Base-by-base conservation (phyloP, 2,113 vertebrate genomes). In the Mesembrinibis cayennensis region DNA sequence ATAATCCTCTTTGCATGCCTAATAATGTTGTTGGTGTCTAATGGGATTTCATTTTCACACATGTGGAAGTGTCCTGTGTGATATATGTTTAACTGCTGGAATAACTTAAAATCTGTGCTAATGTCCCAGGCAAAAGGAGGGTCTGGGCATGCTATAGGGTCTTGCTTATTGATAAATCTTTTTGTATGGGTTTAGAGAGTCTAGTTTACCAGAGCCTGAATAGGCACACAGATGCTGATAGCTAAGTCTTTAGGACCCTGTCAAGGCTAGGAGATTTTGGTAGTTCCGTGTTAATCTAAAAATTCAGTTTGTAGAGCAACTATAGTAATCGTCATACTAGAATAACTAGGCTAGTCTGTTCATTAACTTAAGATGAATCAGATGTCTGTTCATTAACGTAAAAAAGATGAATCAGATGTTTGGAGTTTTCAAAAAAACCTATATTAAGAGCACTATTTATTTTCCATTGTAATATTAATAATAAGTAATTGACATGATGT, bases 101-200 rank as follows among this genome's bases (percentile, higher is more conserved):
- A 98, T 97, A 97, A 97, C 94, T 83, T 89, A 97, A 96, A 98
- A 97, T 98, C 98, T 98, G 97, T 98, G 98, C 98, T 98, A 90
- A 93, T 87, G 72, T 95, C 97, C 36, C 79, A 61, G 93, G 96
- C 96, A 94, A 94, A 97, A 95, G 98, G 96, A 88, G 96, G 95
- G 38, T 10, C 91, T 91, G 97, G 97, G 89, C 95, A 58, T 95
- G 97, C 97, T 95, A 74, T 84, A 96, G 94, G 50, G 87, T 94
- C 84, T 97, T 95, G 97, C 86, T 97, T 97, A 87, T 97, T 97
- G 90, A 95, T 92, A 97, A 97, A 98, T 98, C 98, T 97, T 97
- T 96, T 95, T 95, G 72, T 90, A 96, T 95, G 98, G 97, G 94
- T 98, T 97, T 96, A 95, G 96, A 96, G 94, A 94, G 95, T 93